These are phyloP conservation scores for Temnothorax unifasciatus DNA, from an alignment of 2,888 invertebrate genomes.

Conservation along the genomic window DNA sequence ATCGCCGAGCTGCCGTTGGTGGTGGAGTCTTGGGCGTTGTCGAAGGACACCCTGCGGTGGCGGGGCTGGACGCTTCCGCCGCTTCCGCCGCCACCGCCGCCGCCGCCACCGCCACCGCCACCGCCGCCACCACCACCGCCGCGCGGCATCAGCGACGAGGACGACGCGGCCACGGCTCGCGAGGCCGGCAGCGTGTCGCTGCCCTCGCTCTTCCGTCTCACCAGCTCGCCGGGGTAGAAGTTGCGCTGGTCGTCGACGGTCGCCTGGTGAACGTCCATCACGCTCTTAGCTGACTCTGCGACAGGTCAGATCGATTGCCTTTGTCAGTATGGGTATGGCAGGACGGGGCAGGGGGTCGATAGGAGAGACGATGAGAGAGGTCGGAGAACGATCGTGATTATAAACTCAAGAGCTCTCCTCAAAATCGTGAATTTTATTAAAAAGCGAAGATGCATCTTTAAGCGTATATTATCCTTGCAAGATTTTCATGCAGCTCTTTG, in stretches of 20 bases:
- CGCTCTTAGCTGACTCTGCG: constrained; percentile 84
- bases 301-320: constrained; percentile 56
- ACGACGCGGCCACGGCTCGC: constrained; percentile 55
- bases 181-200: constrained; percentile 86
- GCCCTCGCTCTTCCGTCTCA: constrained; percentile 90
- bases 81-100: not conserved
- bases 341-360: not conserved
- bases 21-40: constrained; percentile 86
- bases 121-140: not conserved
- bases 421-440: not conserved
- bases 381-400: constrained; percentile 38
- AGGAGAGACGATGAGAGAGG: constrained; percentile 36
- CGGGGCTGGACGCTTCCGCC: constrained; percentile 59
- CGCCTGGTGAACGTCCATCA: constrained; percentile 76
- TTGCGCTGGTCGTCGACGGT: constrained; percentile 73
- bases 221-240: constrained; percentile 81
- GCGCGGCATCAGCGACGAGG: constrained; percentile 53
- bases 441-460: not conserved
- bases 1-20: constrained; percentile 81
- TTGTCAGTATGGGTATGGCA: constrained; percentile 10
- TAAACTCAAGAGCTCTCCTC: not conserved
- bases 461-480: not conserved
- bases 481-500: not conserved
- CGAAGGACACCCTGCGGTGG: constrained; percentile 88
- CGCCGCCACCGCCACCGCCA: too few relatives aligned